Evolutionary conservation across 2,113 vertebrate species (phyloP).

Genomic region (Scartelaos histophorus): DNA sequence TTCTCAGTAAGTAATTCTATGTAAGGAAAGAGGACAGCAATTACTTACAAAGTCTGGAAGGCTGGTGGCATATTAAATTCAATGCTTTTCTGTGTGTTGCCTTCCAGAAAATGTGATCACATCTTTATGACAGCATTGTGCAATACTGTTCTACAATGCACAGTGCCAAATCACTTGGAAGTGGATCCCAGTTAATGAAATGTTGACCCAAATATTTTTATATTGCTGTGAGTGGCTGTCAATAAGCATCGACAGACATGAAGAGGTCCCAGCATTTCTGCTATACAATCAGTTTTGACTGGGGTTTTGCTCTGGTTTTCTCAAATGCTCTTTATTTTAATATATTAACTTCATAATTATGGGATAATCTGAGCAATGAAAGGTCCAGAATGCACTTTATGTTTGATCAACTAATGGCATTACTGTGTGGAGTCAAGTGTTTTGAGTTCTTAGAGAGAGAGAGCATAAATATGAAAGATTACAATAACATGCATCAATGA

Average conservation of each 20-base stretch:
- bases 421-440: no score
- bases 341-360: not conserved
- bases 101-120: slow-evolving; percentile 4
- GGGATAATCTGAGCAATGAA: no score
- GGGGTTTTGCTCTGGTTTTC: no score
- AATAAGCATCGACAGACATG: slow-evolving; percentile 3
- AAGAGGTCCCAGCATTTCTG: not conserved
- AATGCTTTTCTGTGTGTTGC: not conserved
- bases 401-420: no score
- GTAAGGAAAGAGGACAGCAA: not conserved
- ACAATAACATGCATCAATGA: no score
- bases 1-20: no score
- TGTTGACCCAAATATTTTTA: slow-evolving; percentile 23
- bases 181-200: not conserved
- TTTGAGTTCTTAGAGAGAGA: no score
- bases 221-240: not conserved
- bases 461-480: no score
- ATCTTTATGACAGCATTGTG: not conserved
- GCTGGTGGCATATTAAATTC: not conserved
- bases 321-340: not conserved
- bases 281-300: not conserved
- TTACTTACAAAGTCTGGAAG: not conserved
- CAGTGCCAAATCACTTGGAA: slow-evolving; percentile 6
- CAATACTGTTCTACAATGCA: slow-evolving; percentile 12
- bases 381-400: no score